phyloP scores from a whole-genome alignment of 2,888 invertebrate genomes.

The Hyppa rectilinea region DNA sequence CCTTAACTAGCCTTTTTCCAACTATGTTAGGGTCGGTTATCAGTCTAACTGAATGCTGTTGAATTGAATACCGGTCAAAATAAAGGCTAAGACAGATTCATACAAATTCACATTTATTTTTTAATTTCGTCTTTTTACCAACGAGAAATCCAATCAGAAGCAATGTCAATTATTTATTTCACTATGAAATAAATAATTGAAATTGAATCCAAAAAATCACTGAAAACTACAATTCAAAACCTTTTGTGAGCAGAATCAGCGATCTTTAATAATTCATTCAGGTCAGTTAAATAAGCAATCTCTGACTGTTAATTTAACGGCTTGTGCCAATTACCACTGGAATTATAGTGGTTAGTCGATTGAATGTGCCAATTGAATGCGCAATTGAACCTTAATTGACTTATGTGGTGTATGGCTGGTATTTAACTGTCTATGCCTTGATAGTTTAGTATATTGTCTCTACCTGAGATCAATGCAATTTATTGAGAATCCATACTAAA shows the following conservation, averaged over 20 bases:
- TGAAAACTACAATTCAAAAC: background rate
- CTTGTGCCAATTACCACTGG: conserved; percentile 22
- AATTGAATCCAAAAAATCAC: background rate
- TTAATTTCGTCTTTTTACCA: background rate
- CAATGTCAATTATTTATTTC: too few species aligned
- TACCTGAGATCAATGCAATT: background rate
- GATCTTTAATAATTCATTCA: conserved; percentile 2
- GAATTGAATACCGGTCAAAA: too few species aligned
- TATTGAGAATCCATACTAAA: too few species aligned
- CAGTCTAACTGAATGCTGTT: too few species aligned
- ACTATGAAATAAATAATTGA: background rate
- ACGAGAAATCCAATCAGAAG: background rate
- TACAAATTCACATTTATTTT: too few species aligned
- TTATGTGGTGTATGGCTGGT: conserved; percentile 6
- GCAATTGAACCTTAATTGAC: conserved; percentile 36
- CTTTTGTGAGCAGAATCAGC: background rate
- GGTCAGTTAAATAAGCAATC: background rate
- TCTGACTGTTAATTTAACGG: conserved; percentile 18
- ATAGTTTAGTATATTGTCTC: background rate
- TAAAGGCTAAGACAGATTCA: too few species aligned
- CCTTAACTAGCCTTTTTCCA: too few species aligned
- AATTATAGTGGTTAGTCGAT: conserved; percentile 32
- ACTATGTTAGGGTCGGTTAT: too few species aligned
- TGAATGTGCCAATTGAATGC: conserved; percentile 25
- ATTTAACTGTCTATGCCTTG: background rate